A percentile compares a stretch with the other conserved stretches of the same genome.
Evolutionary conservation across 2,797 vertebrate species (phyloP).

Genomic region (Gambusia yucatana): DNA sequence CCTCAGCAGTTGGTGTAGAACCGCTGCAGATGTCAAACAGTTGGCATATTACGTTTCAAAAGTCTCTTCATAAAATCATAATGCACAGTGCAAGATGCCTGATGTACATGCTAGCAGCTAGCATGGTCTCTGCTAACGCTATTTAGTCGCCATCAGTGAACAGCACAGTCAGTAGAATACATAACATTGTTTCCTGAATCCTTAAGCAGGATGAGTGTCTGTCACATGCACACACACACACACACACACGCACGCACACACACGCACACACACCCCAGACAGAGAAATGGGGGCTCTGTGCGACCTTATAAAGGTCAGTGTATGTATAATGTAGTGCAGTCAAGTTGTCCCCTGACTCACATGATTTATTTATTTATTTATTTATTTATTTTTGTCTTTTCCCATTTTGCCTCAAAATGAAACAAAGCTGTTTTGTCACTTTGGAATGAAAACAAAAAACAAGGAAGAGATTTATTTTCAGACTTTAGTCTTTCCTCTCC

Average conservation of each 20-base stretch:
- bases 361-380: slow-evolving; percentile 7
- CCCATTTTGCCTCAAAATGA: not conserved
- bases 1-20: not conserved
- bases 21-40: not conserved
- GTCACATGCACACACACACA: slow-evolving; percentile 5
- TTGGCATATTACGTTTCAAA: not conserved
- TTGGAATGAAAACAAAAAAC: not conserved
- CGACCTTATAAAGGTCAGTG: slow-evolving; percentile 61
- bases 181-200: slow-evolving; percentile 55
- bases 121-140: not conserved
- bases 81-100: not conserved
- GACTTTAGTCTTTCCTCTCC: not conserved
- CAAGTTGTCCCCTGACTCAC: slow-evolving; percentile 34
- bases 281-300: slow-evolving; percentile 18
- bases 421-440: not conserved
- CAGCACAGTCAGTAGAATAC: slow-evolving; percentile 31
- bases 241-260: slow-evolving; percentile 10
- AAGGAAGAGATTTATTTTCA: not conserved
- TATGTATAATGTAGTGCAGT: slow-evolving; percentile 67
- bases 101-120: slow-evolving; percentile 13
- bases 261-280: not conserved
- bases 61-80: slow-evolving; percentile 4
- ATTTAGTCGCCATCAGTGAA: slow-evolving; percentile 7
- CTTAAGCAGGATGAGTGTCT: slow-evolving; percentile 44
- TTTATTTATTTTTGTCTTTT: not conserved